phyloP scores from a whole-genome alignment of 2,888 invertebrate genomes.

The Diabrotica balteata region DNA sequence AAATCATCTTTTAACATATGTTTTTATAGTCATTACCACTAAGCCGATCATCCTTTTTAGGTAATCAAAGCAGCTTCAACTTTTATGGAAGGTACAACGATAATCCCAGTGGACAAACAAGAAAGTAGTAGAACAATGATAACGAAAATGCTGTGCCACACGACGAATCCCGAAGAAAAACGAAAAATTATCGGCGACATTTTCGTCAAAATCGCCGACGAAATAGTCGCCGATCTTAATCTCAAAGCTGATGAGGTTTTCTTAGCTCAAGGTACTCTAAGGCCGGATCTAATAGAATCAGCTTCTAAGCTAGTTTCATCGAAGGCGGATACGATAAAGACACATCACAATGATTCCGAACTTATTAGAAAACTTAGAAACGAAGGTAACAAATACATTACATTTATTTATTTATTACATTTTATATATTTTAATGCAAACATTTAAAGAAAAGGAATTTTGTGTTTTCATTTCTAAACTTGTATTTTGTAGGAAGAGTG shows the following conservation, averaged over 20 bases:
- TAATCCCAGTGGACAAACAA: conserved; percentile 64
- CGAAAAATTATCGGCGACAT: conserved; percentile 98
- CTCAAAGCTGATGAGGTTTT: conserved; percentile 92
- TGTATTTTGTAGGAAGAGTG: conserved; percentile 69
- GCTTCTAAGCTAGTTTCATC: conserved; percentile 82
- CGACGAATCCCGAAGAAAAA: conserved; percentile 95
- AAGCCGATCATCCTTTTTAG: too few relatives aligned
- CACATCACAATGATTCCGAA: conserved; percentile 99
- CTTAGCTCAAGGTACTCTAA: conserved; percentile 91
- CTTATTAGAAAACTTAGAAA: conserved; percentile 78
- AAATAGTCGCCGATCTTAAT: conserved; percentile 85
- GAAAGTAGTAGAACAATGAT: conserved; percentile 65
- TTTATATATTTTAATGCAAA: neutral
- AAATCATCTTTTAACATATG: too few relatives aligned
- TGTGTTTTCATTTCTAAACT: neutral
- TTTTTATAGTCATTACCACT: too few relatives aligned
- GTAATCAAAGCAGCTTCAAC: conserved; percentile 71
- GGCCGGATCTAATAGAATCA: conserved; percentile 98
- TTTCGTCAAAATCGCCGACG: conserved; percentile 93
- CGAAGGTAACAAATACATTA: conserved; percentile 59
- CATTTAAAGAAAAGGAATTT: too few relatives aligned
- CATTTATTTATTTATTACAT: neutral
- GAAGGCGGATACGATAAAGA: conserved; percentile 96
- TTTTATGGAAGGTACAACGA: conserved; percentile 84
- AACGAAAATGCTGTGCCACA: conserved; percentile 86